phyloP scores from a whole-genome alignment of 2,888 invertebrate genomes.

The Aricia artaxerxes region DNA sequence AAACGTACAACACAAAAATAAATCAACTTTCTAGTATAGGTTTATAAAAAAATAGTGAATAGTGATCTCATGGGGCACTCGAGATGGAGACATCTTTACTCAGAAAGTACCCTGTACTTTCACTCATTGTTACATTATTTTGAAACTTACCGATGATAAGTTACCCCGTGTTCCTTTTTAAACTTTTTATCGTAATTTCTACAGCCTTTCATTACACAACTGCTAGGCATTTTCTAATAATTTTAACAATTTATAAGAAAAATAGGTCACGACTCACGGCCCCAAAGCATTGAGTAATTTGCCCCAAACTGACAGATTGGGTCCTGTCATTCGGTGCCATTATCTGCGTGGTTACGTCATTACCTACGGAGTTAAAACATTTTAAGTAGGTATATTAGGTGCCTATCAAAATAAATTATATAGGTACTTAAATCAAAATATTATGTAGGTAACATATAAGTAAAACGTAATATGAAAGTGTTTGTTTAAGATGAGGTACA shows the following conservation, averaged over 20 bases:
- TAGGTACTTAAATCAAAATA: no score
- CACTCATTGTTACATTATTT: not conserved
- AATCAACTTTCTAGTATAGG: not conserved
- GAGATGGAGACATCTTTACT: not conserved
- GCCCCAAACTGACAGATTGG: conserved; percentile 3
- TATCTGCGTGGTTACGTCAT: not conserved
- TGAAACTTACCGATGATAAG: not conserved
- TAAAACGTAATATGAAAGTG: no score
- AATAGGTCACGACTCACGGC: not conserved
- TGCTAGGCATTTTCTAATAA: conserved; percentile 10
- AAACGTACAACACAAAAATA: not conserved
- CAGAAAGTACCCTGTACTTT: not conserved
- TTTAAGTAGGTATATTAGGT: no score
- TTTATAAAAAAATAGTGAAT: not conserved
- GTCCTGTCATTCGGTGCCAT: not conserved
- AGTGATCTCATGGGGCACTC: not conserved
- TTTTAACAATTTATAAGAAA: not conserved
- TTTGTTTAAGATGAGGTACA: no score
- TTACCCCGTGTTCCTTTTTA: conserved; percentile 4
- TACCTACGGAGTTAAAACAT: no score
- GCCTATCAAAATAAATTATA: no score
- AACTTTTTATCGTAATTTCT: not conserved
- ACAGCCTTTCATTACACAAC: conserved; percentile 7
- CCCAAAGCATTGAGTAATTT: not conserved
- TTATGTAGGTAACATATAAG: no score